Base-by-base conservation (phyloP, 2,113 vertebrate species). In the Tyrannus savana region DNA sequence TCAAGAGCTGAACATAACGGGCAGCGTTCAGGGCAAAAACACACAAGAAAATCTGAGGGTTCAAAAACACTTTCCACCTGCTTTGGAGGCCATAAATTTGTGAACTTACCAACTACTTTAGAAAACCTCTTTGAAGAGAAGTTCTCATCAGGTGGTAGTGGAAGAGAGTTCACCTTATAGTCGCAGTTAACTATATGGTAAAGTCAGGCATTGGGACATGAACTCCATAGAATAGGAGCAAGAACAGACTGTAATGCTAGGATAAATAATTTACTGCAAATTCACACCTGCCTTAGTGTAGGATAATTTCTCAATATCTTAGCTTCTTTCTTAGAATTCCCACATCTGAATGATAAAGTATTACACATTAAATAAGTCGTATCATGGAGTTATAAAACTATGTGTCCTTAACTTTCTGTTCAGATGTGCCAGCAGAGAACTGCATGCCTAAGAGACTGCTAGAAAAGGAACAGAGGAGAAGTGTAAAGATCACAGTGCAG, bases 141-240 rank as follows among this genome's bases (percentile, higher is more conserved):
- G 30, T 66, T 88, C 53, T 69, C 30, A 46, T 17, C 50, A 44
- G 16, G 22, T 75, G 18, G 18, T 11, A 68, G 14, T 8, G 15
- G 59, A 76, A 85, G 46, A 39, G 2, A 30, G 16, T 31, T 68
- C 49, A 68, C 21, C 27, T 49, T 74, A 46, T 18, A 62, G 25
- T 3, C 68, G 33, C n/a, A 44, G 19, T 64, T 82, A 90, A 64
- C 52, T 17, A 2, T 6, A 56, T 35, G 22, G 41, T 25, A 64
- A 64, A 73, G 19, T 1, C 6, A 52, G 5, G 7, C 46, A 64
- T 31, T 4, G 28, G 17, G 25, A 74, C 42, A 80, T 0, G 0
- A 77, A 44, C 12, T 44, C 44, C 22, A 56, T 1, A 7, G 62
- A 28, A 90, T 49, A 76, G 31, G 8, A 87, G 10, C 28, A 94